phyloP scores from a whole-genome alignment of 2,797 vertebrate genomes.

The Aselliscus stoliczkanus region DNA sequence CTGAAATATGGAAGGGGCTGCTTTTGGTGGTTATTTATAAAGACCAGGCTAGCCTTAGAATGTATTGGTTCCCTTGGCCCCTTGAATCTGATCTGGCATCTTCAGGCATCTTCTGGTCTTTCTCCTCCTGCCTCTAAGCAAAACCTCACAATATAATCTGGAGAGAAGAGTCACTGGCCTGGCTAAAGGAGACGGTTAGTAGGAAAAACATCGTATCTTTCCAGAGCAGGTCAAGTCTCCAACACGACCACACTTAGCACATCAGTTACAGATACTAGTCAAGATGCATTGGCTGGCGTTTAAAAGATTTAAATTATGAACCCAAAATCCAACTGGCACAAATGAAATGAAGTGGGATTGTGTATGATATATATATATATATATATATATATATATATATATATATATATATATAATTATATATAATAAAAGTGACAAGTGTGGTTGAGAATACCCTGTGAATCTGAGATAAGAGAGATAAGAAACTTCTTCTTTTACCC shows the following conservation, averaged over 20 bases:
- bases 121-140: neutral
- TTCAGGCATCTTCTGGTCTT: neutral
- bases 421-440: neutral
- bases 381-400: too few species aligned
- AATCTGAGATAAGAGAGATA: neutral
- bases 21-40: neutral
- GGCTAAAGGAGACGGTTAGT: neutral
- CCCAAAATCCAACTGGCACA: neutral
- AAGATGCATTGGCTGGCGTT: neutral
- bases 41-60: neutral
- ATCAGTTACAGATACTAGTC: neutral
- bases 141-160: neutral
- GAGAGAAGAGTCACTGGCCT: neutral
- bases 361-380: neutral
- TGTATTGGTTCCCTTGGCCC: neutral
- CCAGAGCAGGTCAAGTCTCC: neutral
- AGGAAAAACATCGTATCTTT: neutral
- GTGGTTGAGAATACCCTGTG: neutral
- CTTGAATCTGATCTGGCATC: slow-evolving; percentile 28
- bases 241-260: neutral
- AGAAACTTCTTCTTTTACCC: neutral
- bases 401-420: neutral
- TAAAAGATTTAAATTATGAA: slow-evolving; percentile 39
- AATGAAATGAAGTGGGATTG: neutral
- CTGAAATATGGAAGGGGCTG: neutral